Conservation (phyloP, 2,113 vertebrate genomes). For the Epinephelus lanceolatus region DNA sequence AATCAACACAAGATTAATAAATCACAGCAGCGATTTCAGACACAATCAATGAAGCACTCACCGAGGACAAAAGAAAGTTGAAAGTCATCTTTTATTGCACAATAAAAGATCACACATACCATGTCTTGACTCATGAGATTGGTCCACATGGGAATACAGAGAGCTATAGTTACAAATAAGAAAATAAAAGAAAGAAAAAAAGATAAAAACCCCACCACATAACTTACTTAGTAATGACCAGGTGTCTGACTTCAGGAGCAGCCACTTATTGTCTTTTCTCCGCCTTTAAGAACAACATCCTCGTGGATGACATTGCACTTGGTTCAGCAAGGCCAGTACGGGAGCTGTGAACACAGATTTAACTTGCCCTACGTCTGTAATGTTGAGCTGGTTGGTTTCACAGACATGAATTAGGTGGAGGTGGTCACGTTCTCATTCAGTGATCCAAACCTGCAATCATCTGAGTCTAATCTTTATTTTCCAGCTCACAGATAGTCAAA, state of each 20-base stretch:
- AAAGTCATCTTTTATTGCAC: conserved; percentile 88
- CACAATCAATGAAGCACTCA: not conserved
- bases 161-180: conserved; percentile 77
- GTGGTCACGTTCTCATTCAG: not conserved
- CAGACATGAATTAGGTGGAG: not conserved
- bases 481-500: not conserved
- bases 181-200: conserved; percentile 49
- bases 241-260: conserved; percentile 38
- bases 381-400: conserved; percentile 20
- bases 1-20: not conserved
- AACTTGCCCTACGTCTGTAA: conserved; percentile 10
- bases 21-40: not conserved
- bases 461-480: not conserved
- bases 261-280: conserved; percentile 42
- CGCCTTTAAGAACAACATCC: conserved; percentile 19
- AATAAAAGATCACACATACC: conserved; percentile 86
- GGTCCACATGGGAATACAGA: conserved; percentile 84
- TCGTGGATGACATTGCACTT: conserved; percentile 60
- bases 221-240: conserved; percentile 42
- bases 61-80: conserved; percentile 66
- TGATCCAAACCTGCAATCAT: not conserved
- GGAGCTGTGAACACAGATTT: conserved; percentile 26
- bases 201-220: conserved; percentile 62
- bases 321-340: conserved; percentile 32
- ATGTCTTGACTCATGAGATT: conserved; percentile 82